phyloP scores from a whole-genome alignment of 2,113 vertebrate species.

The Myotis lucifugus region DNA sequence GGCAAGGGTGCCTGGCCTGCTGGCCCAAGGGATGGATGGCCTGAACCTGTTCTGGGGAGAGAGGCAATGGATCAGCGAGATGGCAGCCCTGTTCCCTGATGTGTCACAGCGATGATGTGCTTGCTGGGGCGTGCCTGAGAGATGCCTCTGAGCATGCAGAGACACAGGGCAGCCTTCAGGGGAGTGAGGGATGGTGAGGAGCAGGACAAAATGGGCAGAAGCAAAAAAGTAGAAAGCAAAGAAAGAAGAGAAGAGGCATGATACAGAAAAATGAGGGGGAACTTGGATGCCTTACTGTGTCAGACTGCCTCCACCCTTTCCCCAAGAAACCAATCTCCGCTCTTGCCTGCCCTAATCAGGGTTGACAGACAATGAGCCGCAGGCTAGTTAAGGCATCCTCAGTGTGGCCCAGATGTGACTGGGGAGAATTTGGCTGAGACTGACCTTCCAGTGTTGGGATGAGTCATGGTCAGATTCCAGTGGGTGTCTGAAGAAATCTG shows the following conservation, averaged over 20 bases:
- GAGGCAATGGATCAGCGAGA: not conserved
- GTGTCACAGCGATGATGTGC: not conserved
- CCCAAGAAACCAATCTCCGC: not conserved
- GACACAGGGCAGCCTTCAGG: not conserved
- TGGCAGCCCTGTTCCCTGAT: not conserved
- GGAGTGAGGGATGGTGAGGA: not conserved
- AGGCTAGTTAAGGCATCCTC: not conserved
- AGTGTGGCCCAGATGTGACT: not conserved
- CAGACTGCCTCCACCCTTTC: not conserved
- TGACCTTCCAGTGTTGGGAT: not conserved
- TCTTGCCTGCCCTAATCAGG: not conserved
- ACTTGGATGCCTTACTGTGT: fast-evolving
- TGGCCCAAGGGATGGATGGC: not conserved
- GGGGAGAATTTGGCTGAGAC: not conserved
- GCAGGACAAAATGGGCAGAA: not conserved
- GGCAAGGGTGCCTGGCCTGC: not conserved
- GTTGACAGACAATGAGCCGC: too few species aligned
- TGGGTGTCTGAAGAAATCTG: not conserved
- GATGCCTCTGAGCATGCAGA: not conserved
- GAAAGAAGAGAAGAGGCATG: not conserved
- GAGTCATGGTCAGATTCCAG: not conserved
- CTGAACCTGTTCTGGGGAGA: not conserved
- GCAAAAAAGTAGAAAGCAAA: not conserved
- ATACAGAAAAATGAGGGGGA: not conserved
- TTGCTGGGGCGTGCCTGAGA: not conserved